These are phyloP conservation scores for Eubasilissa regina DNA, from an alignment of 1,140 invertebrate genomes.

Conservation along the genomic window DNA sequence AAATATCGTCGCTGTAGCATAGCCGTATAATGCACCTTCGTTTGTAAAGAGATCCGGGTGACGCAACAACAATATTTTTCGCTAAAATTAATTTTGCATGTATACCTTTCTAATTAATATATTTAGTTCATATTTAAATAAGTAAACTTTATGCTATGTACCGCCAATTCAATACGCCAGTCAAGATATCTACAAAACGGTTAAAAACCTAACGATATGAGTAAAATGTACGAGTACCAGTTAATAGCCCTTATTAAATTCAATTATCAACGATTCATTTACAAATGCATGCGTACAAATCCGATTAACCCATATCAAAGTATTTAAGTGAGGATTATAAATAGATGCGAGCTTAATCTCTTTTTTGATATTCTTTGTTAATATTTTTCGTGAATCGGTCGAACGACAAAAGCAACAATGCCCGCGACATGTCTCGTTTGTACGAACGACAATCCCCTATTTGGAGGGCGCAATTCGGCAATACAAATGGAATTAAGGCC, in stretches of 20 bases:
- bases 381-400: neutral
- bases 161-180: too few relatives aligned
- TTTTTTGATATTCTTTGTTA: too few relatives aligned
- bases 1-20: too few relatives aligned
- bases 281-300: neutral
- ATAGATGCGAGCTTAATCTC: neutral
- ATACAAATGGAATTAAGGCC: constrained; percentile 21
- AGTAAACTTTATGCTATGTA: too few relatives aligned
- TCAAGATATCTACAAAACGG: neutral
- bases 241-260: constrained; percentile 2
- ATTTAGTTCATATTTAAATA: too few relatives aligned
- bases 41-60: too few relatives aligned
- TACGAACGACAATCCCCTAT: neutral
- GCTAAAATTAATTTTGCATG: too few relatives aligned
- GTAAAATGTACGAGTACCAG: too few relatives aligned
- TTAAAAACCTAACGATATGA: too few relatives aligned
- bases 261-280: constrained; percentile 10
- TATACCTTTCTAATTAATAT: too few relatives aligned
- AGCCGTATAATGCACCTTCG: too few relatives aligned
- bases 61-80: too few relatives aligned
- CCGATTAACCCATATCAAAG: constrained; percentile 21
- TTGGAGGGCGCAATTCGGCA: neutral
- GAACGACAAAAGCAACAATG: neutral
- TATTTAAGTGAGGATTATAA: constrained; percentile 31
- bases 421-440: neutral